Conservation (phyloP, 92 coral and sea anemone species). For the Paragorgia papillata region DNA sequence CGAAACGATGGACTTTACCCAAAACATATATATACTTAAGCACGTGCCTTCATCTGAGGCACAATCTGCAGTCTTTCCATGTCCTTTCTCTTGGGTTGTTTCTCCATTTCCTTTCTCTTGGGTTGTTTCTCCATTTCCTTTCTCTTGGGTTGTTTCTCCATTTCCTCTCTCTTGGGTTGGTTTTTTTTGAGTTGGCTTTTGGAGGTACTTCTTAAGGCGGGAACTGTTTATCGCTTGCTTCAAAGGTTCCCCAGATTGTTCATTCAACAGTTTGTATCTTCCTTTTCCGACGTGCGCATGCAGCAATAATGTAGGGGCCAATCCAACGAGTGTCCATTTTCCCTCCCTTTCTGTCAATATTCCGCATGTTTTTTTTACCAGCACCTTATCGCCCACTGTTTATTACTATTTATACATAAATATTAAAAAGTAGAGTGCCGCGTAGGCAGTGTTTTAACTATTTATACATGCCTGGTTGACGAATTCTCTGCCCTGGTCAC, state of each 20-base stretch:
- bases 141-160: neutral
- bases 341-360: conserved; percentile 66
- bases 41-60: neutral
- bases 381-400: conserved; percentile 45
- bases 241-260: conserved; percentile 51
- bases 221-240: conserved; percentile 57
- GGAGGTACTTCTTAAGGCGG: conserved; percentile 54
- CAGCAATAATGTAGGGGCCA: conserved; percentile 54
- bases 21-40: no score
- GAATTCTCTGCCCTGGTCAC: conserved; percentile 28
- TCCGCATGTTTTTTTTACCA: conserved; percentile 50
- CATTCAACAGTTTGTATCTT: conserved; percentile 51
- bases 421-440: neutral
- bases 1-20: no score
- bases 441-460: no score
- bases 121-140: neutral
- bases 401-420: neutral
- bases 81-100: neutral
- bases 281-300: conserved; percentile 46
- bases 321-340: conserved; percentile 58
- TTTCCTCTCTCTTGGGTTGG: neutral
- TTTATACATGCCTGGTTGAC: neutral
- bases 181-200: conserved; percentile 1
- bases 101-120: neutral
- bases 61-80: neutral